phyloP scores from a whole-genome alignment of 2,888 invertebrate species.

The Rotaria magnacalcarata region DNA sequence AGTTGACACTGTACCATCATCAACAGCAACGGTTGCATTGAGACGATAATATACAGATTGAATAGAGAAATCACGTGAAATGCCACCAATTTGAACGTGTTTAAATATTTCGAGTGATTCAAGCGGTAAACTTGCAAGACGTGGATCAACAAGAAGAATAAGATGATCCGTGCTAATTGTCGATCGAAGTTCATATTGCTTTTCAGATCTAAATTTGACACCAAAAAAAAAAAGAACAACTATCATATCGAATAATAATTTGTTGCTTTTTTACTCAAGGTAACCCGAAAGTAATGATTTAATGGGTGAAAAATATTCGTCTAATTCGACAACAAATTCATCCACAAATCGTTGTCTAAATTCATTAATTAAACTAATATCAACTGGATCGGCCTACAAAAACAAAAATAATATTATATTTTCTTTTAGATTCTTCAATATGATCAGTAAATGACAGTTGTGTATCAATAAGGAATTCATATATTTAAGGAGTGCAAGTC shows the following conservation, averaged over 20 bases:
- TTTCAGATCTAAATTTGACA: not conserved
- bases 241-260: not conserved
- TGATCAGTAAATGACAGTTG: too few species aligned
- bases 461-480: too few species aligned
- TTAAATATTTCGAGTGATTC: not conserved
- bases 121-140: not conserved
- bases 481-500: too few species aligned
- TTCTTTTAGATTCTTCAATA: too few species aligned
- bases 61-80: slow-evolving; percentile 24
- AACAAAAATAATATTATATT: not conserved
- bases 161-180: not conserved
- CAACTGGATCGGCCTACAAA: slow-evolving; percentile 2
- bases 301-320: not conserved
- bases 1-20: not conserved
- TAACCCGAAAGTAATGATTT: not conserved
- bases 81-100: slow-evolving; percentile 16
- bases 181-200: not conserved
- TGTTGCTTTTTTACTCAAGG: not conserved
- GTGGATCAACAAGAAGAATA: slow-evolving; percentile 16
- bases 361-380: not conserved
- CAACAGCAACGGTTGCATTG: not conserved
- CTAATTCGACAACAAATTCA: not conserved
- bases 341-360: slow-evolving; percentile 9
- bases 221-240: not conserved
- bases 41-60: not conserved